Evolutionary conservation across 2,888 invertebrate genomes (phyloP).

Genomic region (Pogonocherus hispidulus): DNA sequence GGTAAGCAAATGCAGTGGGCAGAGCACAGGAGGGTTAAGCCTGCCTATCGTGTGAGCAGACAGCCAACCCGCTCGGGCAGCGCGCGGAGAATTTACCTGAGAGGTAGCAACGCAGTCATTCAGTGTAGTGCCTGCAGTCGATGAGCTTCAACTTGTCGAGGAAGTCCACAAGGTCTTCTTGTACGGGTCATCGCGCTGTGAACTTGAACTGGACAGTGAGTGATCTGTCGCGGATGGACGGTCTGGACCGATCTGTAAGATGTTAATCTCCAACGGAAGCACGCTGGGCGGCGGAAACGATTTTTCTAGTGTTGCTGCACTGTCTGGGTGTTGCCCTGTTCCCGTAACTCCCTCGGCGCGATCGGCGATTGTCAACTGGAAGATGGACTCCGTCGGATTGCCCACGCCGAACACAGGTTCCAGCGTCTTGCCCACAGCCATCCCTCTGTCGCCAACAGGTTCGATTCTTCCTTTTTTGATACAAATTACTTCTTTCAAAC

Average conservation of each 20-base stretch:
- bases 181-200: conserved; percentile 43
- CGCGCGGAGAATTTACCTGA: conserved; percentile 62
- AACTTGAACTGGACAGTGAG: conserved; percentile 29
- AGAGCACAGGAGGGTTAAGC: conserved; percentile 65
- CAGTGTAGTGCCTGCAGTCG: conserved; percentile 68
- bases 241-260: conserved; percentile 59
- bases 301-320: conserved; percentile 66
- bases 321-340: conserved; percentile 69
- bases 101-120: conserved; percentile 68
- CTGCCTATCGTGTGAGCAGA: conserved; percentile 66
- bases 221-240: conserved; percentile 29
- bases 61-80: conserved; percentile 68
- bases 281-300: conserved; percentile 67
- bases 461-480: conserved; percentile 48
- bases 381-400: conserved; percentile 75
- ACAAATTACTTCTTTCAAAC: not conserved
- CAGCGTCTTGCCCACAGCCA: conserved; percentile 67
- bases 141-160: conserved; percentile 64
- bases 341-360: conserved; percentile 71
- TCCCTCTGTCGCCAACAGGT: conserved; percentile 75
- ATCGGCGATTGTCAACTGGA: conserved; percentile 70
- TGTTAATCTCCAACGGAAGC: conserved; percentile 78
- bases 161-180: conserved; percentile 48
- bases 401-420: conserved; percentile 71
- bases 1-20: conserved; percentile 66